Conservation (phyloP, 2,888 invertebrate species). For the Lasioglossum pauxillum region DNA sequence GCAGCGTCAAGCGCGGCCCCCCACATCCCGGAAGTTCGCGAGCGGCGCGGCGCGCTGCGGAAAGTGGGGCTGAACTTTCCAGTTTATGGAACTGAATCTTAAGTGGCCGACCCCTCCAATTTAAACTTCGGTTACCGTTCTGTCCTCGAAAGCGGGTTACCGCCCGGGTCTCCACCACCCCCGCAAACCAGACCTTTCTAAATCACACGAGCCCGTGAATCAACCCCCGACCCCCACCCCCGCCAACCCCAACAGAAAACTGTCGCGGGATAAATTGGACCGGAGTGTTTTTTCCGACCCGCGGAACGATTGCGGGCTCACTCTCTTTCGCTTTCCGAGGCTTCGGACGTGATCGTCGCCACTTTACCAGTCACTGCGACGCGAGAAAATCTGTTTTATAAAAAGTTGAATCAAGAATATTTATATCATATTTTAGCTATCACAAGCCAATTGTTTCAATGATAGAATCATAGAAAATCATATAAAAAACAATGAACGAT, state of each 20-base stretch:
- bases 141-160: conserved; percentile 69
- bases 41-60: conserved; percentile 6
- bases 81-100: conserved; percentile 74
- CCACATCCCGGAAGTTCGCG: background rate
- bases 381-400: too few relatives aligned
- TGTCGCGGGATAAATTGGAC: conserved; percentile 33
- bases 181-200: background rate
- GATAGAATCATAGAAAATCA: too few relatives aligned
- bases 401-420: too few relatives aligned
- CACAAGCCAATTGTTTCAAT: too few relatives aligned
- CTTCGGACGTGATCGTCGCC: too few relatives aligned
- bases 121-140: conserved; percentile 71
- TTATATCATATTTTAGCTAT: too few relatives aligned
- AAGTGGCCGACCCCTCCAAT: conserved; percentile 72
- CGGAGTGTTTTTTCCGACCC: conserved; percentile 19
- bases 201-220: conserved; percentile 43
- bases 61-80: conserved; percentile 70
- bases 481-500: too few relatives aligned
- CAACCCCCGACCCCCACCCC: conserved; percentile 20
- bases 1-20: conserved; percentile 56
- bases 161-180: conserved; percentile 19
- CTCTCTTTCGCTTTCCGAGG: background rate
- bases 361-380: too few relatives aligned
- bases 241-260: background rate
- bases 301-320: background rate